Evolutionary conservation across 2,888 invertebrate species (phyloP).

Genomic region (Tortrix viridana): DNA sequence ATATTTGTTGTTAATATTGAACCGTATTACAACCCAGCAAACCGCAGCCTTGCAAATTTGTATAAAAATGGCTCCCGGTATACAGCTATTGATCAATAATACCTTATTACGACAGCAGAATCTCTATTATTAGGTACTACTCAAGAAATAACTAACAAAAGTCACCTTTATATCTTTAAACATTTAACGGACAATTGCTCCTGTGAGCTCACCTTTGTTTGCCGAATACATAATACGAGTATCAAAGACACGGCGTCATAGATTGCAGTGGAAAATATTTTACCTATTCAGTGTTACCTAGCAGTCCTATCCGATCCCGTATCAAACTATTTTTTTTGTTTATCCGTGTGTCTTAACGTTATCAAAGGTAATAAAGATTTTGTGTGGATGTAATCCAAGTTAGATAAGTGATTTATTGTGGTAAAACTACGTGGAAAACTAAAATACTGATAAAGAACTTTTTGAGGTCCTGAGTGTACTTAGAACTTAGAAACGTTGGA

Average conservation of each 20-base stretch:
- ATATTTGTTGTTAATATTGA: too few species aligned
- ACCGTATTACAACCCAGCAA: too few species aligned
- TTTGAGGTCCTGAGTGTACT: constrained; percentile 52
- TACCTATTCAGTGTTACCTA: too few species aligned
- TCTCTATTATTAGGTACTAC: neutral
- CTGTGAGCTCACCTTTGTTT: too few species aligned
- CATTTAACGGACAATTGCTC: too few species aligned
- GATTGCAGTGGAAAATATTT: too few species aligned
- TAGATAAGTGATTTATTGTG: constrained; percentile 25
- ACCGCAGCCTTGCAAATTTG: too few species aligned
- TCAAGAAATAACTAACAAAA: neutral
- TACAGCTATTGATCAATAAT: neutral
- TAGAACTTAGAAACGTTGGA: constrained; percentile 70
- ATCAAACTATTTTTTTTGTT: neutral
- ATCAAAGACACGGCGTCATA: too few species aligned
- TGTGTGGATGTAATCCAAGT: constrained; percentile 29
- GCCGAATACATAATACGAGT: too few species aligned
- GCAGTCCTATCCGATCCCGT: too few species aligned
- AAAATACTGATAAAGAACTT: constrained; percentile 34
- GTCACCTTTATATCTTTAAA: neutral
- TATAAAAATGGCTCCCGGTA: too few species aligned
- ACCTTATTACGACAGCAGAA: neutral
- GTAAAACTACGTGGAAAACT: constrained; percentile 25
- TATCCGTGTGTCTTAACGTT: constrained; percentile 10
- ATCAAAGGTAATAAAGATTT: constrained; percentile 7